Evolutionary conservation across 2,888 invertebrate species (phyloP).

Genomic region (Acanthopleura granulata): DNA sequence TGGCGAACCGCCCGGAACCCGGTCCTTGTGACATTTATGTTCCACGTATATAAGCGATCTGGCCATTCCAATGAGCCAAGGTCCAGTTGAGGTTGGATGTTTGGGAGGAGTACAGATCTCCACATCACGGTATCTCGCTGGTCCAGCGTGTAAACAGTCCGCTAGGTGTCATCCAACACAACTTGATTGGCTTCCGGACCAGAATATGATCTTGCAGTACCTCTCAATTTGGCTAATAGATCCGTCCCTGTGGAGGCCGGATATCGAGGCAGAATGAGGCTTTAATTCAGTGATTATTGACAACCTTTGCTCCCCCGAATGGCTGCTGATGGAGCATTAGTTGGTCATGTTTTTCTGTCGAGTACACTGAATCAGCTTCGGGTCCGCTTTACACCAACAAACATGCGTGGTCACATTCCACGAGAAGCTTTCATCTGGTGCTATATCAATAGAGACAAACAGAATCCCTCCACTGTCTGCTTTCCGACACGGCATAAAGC

Average conservation of each 20-base stretch:
- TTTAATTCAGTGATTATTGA: slow-evolving; percentile 5
- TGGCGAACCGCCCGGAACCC: too few species aligned
- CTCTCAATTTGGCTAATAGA: slow-evolving; percentile 10
- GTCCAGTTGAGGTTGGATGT: too few species aligned
- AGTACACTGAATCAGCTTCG: not conserved
- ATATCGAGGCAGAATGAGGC: not conserved
- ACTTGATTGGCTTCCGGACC: not conserved
- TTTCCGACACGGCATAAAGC: too few species aligned
- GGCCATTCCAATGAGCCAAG: too few species aligned
- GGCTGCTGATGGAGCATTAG: not conserved
- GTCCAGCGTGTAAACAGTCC: not conserved
- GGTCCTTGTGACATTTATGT: too few species aligned
- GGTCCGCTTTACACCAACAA: not conserved
- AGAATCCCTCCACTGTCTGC: too few species aligned
- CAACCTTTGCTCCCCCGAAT: not conserved
- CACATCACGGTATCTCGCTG: too few species aligned
- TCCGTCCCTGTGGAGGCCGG: not conserved
- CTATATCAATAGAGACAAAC: not conserved
- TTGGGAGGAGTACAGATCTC: too few species aligned
- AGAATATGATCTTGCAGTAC: not conserved
- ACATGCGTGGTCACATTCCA: not conserved
- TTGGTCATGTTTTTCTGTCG: not conserved
- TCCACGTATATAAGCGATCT: too few species aligned
- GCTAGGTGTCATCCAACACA: not conserved
- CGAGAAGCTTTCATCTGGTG: not conserved